phyloP scores from a whole-genome alignment of 2,113 vertebrate species.

The Dipodomys merriami region DNA sequence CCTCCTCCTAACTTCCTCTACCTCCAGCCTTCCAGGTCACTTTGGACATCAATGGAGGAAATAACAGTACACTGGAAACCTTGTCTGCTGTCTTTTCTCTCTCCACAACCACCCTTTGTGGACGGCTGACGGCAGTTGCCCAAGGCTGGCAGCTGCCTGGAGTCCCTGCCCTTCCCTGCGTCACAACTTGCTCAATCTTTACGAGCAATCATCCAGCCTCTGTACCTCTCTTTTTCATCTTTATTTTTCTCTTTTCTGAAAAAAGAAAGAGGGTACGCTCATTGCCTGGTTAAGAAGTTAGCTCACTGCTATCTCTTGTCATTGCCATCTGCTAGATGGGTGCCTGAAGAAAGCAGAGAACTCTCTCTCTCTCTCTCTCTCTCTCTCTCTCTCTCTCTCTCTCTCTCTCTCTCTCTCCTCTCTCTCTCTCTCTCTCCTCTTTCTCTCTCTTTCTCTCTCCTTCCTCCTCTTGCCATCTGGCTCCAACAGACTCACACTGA shows the following conservation, averaged over 20 bases:
- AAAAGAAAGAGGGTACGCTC: slow-evolving; percentile 45
- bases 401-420: no score
- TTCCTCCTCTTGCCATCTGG: slow-evolving; percentile 82
- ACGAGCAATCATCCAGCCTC: background rate
- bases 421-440: no score
- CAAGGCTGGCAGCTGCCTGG: background rate
- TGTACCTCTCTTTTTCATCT: background rate
- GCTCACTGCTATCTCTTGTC: slow-evolving; percentile 82
- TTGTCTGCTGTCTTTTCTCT: background rate
- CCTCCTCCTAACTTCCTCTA: background rate
- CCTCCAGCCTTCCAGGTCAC: background rate
- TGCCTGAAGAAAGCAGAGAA: slow-evolving; percentile 80
- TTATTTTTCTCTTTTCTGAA: background rate
- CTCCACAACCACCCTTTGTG: background rate
- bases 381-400: background rate
- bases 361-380: slow-evolving; percentile 66
- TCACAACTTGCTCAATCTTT: slow-evolving; percentile 62
- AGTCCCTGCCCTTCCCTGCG: accelerated
- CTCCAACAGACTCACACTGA: slow-evolving; percentile 82
- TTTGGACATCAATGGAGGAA: background rate
- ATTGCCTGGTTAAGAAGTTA: slow-evolving; percentile 75
- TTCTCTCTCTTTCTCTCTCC: no score
- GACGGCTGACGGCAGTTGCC: background rate
- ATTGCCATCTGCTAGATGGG: slow-evolving; percentile 76
- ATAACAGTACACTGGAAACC: background rate